These are phyloP conservation scores for Clarias macrocephalus DNA, from an alignment of 2,113 vertebrate genomes.

Conservation along the genomic window DNA sequence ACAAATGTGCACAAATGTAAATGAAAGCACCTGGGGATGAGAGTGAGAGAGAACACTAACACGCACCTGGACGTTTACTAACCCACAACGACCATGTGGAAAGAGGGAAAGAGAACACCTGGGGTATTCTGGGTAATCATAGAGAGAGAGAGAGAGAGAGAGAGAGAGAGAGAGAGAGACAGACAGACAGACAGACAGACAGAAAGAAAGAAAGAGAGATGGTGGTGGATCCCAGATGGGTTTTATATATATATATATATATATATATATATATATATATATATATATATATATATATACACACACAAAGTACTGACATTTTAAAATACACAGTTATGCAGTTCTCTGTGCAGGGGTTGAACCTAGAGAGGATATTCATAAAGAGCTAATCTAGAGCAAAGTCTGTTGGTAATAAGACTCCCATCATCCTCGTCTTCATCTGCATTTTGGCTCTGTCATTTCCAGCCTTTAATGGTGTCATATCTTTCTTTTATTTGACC, in stretches of 20 bases:
- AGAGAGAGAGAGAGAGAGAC: not conserved
- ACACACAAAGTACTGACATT: not conserved
- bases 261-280: too few species aligned
- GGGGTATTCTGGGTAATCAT: constrained; percentile 33
- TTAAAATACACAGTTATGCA: not conserved
- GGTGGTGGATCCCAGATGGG: constrained; percentile 25
- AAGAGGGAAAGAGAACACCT: constrained; percentile 37
- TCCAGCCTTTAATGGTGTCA: constrained; percentile 53
- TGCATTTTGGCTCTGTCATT: constrained; percentile 57
- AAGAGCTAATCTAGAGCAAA: constrained; percentile 51
- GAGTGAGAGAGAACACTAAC: constrained; percentile 4
- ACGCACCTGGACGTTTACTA: constrained; percentile 54
- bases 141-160: not conserved
- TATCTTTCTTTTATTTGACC: constrained; percentile 58
- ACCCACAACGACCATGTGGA: constrained; percentile 28
- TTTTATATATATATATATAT: not conserved
- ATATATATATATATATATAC: too few species aligned
- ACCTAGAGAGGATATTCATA: constrained; percentile 46
- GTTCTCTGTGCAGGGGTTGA: constrained; percentile 17
- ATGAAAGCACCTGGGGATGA: not conserved
- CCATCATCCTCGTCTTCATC: constrained; percentile 56
- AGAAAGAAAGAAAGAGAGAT: not conserved
- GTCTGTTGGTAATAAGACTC: constrained; percentile 43
- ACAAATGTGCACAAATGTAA: not conserved
- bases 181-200: not conserved